Conservation (phyloP, 2,888 invertebrate species). For the Lasius fuliginosus region DNA sequence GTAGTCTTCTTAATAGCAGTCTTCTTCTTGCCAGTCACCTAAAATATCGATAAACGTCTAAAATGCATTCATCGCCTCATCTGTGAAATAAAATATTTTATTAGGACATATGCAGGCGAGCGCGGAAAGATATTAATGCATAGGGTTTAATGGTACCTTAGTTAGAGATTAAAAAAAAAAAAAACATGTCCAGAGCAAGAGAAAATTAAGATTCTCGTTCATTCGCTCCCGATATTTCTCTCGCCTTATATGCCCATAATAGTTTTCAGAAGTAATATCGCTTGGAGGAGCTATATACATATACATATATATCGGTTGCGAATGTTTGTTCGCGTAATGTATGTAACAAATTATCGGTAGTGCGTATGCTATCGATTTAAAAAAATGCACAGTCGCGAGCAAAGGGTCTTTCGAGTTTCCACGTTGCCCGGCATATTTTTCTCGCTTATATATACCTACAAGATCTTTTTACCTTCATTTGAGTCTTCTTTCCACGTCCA, state of each 20-base stretch:
- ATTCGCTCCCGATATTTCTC: neutral
- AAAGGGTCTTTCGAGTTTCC: neutral
- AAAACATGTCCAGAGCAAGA: neutral
- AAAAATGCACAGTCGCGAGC: neutral
- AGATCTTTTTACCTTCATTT: conserved; percentile 82
- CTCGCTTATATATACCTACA: neutral
- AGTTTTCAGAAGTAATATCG: neutral
- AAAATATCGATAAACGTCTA: conserved; percentile 43
- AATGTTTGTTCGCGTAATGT: neutral
- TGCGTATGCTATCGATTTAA: neutral
- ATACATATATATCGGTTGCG: neutral
- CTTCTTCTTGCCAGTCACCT: conserved; percentile 83
- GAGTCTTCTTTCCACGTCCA: conserved; percentile 84
- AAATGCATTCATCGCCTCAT: neutral
- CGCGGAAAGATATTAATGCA: neutral
- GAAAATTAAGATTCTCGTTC: neutral
- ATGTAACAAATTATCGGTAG: neutral
- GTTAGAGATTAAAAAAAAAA: conserved; percentile 48
- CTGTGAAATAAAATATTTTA: neutral
- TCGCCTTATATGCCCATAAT: neutral
- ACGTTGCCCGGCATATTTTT: neutral
- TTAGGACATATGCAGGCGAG: neutral
- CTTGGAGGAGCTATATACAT: neutral
- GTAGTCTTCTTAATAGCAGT: conserved; percentile 80
- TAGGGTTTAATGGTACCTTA: neutral